Conservation (phyloP, 2,888 invertebrate genomes). For the Nephrotoma guestfalica region DNA sequence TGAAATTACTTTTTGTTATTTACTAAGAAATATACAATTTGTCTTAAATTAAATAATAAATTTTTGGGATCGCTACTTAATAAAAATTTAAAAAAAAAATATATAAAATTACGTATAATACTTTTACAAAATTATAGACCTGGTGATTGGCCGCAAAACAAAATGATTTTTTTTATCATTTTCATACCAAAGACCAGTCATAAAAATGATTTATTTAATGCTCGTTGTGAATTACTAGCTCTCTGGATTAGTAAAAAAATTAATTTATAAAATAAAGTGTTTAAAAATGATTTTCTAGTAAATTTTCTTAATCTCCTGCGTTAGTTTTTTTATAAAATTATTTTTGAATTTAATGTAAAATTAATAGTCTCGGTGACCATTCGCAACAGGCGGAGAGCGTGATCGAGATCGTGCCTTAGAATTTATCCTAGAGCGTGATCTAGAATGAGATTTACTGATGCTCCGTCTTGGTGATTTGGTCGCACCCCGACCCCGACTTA, state of each 20-base stretch:
- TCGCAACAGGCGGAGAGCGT: neutral
- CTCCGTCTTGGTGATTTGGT: constrained; percentile 12
- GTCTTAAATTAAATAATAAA: neutral
- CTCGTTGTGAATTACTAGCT: neutral
- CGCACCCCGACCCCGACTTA: constrained; percentile 9
- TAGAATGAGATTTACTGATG: neutral
- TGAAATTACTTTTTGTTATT: neutral
- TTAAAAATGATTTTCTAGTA: neutral
- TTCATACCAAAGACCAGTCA: neutral
- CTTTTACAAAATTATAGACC: neutral
- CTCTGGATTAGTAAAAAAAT: neutral
- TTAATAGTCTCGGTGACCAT: neutral
- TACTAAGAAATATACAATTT: neutral
- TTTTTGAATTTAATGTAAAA: neutral
- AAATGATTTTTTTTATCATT: neutral
- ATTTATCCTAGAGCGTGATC: neutral
- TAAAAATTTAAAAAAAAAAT: neutral
- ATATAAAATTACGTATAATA: neutral
- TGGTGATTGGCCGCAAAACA: neutral
- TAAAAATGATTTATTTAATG: neutral
- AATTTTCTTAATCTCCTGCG: neutral
- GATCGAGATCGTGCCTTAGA: neutral
- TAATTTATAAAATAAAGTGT: neutral
- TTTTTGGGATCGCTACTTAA: neutral
- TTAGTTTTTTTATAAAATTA: neutral